Base-by-base conservation (phyloP, 2,113 vertebrate species). In the Corythoichthys haematopterus region DNA sequence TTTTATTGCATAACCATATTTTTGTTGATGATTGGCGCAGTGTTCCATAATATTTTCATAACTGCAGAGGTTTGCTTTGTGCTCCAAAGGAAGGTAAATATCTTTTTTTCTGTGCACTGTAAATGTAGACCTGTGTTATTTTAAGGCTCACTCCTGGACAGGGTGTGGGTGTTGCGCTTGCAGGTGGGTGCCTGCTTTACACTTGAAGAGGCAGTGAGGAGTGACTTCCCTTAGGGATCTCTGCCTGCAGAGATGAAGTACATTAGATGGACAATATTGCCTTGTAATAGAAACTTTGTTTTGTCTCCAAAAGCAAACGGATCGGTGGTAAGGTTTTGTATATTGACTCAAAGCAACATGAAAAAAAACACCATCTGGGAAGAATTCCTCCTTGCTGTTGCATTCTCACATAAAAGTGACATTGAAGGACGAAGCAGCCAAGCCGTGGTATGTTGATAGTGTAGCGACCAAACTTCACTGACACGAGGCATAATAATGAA, bases 101-200 rank as follows among this genome's bases (percentile, higher is more conserved):
- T 58, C 6, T 48, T 38, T 9, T 66, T 66, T 64, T 69, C 70
- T 72, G 72, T 65, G 63, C 45, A 15, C 59, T 72, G 74, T 50
- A 58, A 38, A 69, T 82, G 73, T 74, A 79, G 73, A 72, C 76
- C 70, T 53, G 16, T 64, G 78, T 68, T 83, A 81, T 80, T 85
- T 80, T 81, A 77, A 80, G 78, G 78, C 78, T 82, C 70, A 72
- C 64, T 84, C 70, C 72, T 85, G 84, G 80, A 84, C 80, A 78
- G 74, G 78, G 64, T 78, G 83, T 88, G 81, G 87, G 87, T 84
- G 86, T 80, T 77, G 47, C 71, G 78, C 78, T 75, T 74, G 75
- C 74, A 81, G 78, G 67, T 80, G 72, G 82, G 72, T 64, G 76
- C 70, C 80, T 74, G 76, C 55, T 67, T 55, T 61, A 70, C 56